Evolutionary conservation across 2,113 vertebrate genomes (phyloP).

Genomic region (Bungarus multicinctus): DNA sequence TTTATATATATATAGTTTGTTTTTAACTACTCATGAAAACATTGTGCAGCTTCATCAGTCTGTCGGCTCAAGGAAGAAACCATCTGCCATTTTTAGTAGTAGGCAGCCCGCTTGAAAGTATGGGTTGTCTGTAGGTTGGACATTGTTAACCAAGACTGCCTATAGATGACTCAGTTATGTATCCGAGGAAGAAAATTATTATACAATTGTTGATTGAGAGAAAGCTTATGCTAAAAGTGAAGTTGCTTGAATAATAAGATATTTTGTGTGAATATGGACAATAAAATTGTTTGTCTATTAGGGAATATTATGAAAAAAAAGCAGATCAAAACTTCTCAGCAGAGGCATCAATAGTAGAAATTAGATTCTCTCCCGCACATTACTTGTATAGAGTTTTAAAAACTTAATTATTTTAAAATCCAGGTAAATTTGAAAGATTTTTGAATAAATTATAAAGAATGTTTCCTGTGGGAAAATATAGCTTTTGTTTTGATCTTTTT

Average conservation of each 20-base stretch:
- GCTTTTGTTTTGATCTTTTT: background rate
- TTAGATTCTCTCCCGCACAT: background rate
- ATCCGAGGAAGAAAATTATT: background rate
- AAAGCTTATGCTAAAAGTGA: background rate
- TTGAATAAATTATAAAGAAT: background rate
- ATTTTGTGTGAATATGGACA: background rate
- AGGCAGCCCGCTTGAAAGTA: no score
- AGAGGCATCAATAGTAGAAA: background rate
- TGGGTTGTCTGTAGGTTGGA: no score
- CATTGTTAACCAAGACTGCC: no score
- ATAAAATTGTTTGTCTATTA: background rate
- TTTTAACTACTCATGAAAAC: no score
- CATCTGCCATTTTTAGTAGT: no score
- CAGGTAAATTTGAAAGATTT: background rate
- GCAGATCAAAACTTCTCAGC: background rate
- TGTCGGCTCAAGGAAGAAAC: no score
- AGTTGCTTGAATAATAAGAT: background rate
- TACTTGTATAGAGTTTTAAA: background rate
- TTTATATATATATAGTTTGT: no score
- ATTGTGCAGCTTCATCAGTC: no score
- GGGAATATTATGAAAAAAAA: background rate
- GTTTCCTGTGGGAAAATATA: background rate
- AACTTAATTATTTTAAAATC: background rate
- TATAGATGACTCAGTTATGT: background rate
- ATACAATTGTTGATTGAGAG: background rate